Percentiles rank a stretch among this genome's conserved stretches.
Conservation (phyloP, 1,140 invertebrate genomes). For the Leptinotarsa lineolata region DNA sequence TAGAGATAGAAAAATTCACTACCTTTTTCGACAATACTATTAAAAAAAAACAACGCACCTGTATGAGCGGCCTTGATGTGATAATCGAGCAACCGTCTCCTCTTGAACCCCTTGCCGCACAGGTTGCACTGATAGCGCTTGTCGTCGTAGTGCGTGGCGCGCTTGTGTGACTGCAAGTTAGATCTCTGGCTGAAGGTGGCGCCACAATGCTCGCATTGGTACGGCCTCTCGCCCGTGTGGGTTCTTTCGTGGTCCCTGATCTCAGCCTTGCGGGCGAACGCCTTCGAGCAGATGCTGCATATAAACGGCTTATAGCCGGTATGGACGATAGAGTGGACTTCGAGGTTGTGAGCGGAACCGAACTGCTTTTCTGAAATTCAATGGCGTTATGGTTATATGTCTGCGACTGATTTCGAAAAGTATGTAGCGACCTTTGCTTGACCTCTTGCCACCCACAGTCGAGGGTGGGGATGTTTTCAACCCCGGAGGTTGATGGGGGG, state of each 20-base stretch:
- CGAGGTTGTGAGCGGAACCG: conserved; percentile 74
- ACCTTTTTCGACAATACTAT: no score
- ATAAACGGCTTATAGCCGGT: conserved; percentile 72
- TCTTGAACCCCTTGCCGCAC: conserved; percentile 71
- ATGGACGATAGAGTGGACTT: conserved; percentile 69
- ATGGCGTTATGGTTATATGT: no score
- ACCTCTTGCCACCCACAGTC: no score
- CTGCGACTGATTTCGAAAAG: no score
- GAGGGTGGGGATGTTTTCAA: no score
- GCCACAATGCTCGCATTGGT: conserved; percentile 79
- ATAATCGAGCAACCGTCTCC: conserved; percentile 73
- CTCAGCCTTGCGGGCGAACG: conserved; percentile 75
- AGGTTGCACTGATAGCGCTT: conserved; percentile 71
- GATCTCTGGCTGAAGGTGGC: conserved; percentile 76
- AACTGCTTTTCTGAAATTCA: conserved; percentile 66
- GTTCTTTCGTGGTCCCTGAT: conserved; percentile 53
- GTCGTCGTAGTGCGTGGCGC: conserved; percentile 77
- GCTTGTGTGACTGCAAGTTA: conserved; percentile 79
- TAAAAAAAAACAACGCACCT: conserved; percentile 56
- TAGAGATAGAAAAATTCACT: conserved; percentile 2
- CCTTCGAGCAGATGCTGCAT: conserved; percentile 73
- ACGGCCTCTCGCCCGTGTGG: conserved; percentile 74
- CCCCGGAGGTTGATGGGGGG: no score
- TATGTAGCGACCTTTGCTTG: no score
- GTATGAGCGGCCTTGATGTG: conserved; percentile 82